Conservation (phyloP, 2,113 vertebrate species). For the Myrmophylax atrothorax region DNA sequence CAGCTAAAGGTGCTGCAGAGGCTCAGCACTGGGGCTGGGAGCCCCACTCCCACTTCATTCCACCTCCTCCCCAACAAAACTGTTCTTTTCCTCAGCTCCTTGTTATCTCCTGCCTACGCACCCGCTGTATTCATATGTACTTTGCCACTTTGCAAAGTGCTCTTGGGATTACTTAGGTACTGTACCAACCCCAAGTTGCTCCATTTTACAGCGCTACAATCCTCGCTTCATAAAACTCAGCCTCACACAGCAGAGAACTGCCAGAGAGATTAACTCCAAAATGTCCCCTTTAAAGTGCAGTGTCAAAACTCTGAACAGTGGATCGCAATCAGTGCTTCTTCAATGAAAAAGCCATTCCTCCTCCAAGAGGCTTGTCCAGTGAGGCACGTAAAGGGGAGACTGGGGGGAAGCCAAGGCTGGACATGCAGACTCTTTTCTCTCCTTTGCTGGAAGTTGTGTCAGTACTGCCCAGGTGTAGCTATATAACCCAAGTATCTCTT, state of each 20-base stretch:
- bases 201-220: background rate
- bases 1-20: background rate
- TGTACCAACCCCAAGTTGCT: background rate
- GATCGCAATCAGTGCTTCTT: background rate
- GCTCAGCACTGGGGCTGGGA: background rate
- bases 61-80: background rate
- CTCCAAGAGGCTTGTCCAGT: background rate
- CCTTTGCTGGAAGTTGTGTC: too few relatives aligned
- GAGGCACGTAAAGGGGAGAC: background rate
- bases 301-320: background rate
- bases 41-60: constrained; percentile 4
- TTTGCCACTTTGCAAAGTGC: constrained; percentile 28
- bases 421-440: background rate
- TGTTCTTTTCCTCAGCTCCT: constrained; percentile 5
- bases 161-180: constrained; percentile 47
- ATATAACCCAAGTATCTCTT: background rate
- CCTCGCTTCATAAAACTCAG: background rate
- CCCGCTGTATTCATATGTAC: background rate
- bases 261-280: background rate
- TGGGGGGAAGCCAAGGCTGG: background rate
- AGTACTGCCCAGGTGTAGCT: background rate
- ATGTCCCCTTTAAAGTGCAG: background rate
- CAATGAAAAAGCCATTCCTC: background rate
- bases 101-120: constrained; percentile 45
- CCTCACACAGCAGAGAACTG: background rate